Percentiles rank a stretch among this genome's conserved stretches.
Evolutionary conservation across 2,113 vertebrate species (phyloP).

Genomic region (Campylorhamphus procurvoides): DNA sequence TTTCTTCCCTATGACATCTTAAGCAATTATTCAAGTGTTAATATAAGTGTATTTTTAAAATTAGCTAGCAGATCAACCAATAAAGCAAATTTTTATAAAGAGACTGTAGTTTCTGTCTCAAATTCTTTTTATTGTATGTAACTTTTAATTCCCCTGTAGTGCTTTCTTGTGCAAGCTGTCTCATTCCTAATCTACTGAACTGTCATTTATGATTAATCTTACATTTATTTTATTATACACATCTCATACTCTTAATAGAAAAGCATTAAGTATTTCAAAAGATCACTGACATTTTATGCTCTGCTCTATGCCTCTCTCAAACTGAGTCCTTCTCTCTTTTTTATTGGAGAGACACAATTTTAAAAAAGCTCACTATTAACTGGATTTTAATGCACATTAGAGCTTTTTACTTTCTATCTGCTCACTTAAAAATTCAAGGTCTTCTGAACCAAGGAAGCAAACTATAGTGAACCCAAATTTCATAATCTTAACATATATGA

Average conservation of each 20-base stretch:
- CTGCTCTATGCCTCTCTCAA: background rate
- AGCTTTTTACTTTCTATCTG: background rate
- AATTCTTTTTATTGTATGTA: background rate
- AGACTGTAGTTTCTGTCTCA: background rate
- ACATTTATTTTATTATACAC: background rate
- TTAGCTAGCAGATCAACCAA: background rate
- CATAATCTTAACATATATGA: background rate
- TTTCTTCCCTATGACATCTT: background rate
- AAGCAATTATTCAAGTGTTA: background rate
- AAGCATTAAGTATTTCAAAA: background rate
- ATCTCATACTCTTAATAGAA: background rate
- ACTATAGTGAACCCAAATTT: background rate
- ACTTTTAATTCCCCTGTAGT: background rate
- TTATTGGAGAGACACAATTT: background rate
- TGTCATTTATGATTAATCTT: conserved; percentile 10
- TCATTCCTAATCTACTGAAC: background rate
- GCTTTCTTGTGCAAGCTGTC: background rate
- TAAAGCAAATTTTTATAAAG: background rate
- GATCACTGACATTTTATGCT: background rate
- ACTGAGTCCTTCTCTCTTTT: background rate
- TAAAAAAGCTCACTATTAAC: background rate
- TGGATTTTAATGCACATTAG: background rate
- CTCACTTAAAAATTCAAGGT: background rate
- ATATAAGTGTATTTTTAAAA: background rate
- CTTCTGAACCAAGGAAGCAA: background rate